These are phyloP conservation scores for Onychomys arenicola DNA, from an alignment of 2,797 vertebrate genomes.

Conservation along the genomic window DNA sequence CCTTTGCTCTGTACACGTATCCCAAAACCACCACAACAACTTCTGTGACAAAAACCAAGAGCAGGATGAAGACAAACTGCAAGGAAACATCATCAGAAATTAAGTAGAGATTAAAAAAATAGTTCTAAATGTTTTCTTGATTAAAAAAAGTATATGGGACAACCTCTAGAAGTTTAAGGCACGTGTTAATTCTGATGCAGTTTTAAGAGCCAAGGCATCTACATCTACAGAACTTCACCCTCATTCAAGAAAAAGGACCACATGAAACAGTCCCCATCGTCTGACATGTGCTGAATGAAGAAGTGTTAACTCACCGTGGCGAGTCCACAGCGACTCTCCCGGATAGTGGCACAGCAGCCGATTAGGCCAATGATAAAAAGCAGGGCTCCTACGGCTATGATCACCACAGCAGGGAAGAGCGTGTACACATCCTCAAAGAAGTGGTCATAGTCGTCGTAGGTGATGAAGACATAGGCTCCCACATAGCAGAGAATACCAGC, in stretches of 20 bases:
- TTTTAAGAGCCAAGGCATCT: neutral
- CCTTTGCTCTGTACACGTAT: conserved; percentile 99
- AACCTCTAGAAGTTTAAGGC: conserved; percentile 19
- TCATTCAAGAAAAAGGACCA: neutral
- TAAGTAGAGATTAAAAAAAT: conserved; percentile 32
- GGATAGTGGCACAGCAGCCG: conserved; percentile 97
- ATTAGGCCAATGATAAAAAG: conserved; percentile 98
- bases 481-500: conserved; percentile 98
- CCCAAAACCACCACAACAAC: conserved; percentile 98
- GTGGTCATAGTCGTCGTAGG: conserved; percentile 98
- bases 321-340: conserved; percentile 97
- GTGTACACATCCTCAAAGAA: conserved; percentile 99
- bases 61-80: conserved; percentile 97
- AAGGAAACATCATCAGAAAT: conserved; percentile 79
- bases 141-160: conserved; percentile 18
- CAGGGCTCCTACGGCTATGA: conserved; percentile 96
- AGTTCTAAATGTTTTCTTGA: neutral
- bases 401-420: conserved; percentile 95
- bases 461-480: conserved; percentile 99
- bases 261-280: neutral
- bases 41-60: conserved; percentile 98
- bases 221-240: neutral
- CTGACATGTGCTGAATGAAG: rapidly evolving
- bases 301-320: conserved; percentile 91
- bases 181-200: conserved; percentile 19